These are phyloP conservation scores for Thripadectes ignobilis DNA, from an alignment of 2,797 vertebrate species.

Conservation along the genomic window DNA sequence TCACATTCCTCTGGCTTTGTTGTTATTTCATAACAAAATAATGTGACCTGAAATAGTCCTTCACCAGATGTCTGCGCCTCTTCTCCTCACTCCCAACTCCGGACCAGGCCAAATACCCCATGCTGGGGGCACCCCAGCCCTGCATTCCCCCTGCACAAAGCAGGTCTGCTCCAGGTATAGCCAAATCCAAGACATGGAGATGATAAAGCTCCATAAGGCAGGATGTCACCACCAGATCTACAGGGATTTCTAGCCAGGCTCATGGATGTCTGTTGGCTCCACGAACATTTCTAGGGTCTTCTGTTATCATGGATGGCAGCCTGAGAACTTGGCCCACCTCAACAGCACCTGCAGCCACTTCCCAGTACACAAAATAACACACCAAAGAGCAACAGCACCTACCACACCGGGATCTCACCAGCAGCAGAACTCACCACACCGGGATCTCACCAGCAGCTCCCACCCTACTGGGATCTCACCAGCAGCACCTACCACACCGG, in stretches of 20 bases:
- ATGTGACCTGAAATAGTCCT: constrained; percentile 48
- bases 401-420: not conserved
- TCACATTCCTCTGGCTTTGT: constrained; percentile 7
- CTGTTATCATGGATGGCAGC: not conserved
- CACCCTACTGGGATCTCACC: not conserved
- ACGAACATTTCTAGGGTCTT: not conserved
- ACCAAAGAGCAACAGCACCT: not conserved
- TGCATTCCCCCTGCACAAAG: too few species aligned
- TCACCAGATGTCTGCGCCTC: not conserved
- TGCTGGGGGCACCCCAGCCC: fast-evolving
- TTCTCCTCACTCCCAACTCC: not conserved
- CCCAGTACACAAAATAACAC: not conserved
- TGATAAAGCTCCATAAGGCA: not conserved
- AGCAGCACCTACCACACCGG: not conserved
- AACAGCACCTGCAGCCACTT: not conserved
- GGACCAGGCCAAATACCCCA: not conserved
- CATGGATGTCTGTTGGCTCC: not conserved
- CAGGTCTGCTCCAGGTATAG: not conserved
- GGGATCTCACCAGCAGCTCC: not conserved
- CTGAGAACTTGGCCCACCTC: not conserved
- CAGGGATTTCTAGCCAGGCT: not conserved
- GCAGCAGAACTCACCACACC: not conserved
- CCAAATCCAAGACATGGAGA: not conserved
- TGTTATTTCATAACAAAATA: constrained; percentile 54
- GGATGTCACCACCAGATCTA: not conserved